Evolutionary conservation across 2,888 invertebrate species (phyloP), one percentile per base, ranked within the genome.

Genomic region (Camptogramma bilineatum): DNA sequence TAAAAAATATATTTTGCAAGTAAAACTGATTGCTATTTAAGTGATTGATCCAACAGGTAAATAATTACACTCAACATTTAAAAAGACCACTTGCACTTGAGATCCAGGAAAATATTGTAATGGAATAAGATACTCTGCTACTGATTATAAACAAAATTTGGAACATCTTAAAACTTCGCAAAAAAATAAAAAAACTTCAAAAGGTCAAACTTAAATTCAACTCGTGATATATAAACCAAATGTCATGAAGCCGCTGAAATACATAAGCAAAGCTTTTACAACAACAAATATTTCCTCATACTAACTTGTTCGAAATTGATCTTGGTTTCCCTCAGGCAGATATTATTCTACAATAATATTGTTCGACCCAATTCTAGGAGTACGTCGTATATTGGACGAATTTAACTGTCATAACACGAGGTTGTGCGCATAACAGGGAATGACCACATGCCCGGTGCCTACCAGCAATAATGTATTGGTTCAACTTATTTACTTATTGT

Each of bases 341-440:
- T 62, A 55, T 51, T 62, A 55, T 52, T 55, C 34, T 53, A 34
- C 34, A 34, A 52, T 51, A 53, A 39, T 48, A 56, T 50, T 56
- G 39, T 9, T 19, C 10, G 56, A 24, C 39, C 48, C 48, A 50
- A 50, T 48, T 56, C 39, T 21, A 10, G n/a, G n/a, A 2, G 4
- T 3, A 7, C n/a, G 9, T 56, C 19, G 34, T 34, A 9, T 54
- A 56, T 55, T 47, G 46, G 54, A 46, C 28, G 44, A 54, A 46
- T 28, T 46, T 17, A 53, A 28, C 44, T 46, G 46, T 28, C 54
- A 54, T 46, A 54, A 53, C 42, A 53, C 16, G 8, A 44, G n/a
- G 1, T 3, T 17, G 44, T 44, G 7, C 44, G 16, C 44, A 44
- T 44, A 44, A 17, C 7, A 8, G 16, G 39, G 39, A 42, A 44